These are phyloP conservation scores for Phocoena phocoena DNA, from an alignment of 2,113 vertebrate species.

Conservation along the genomic window DNA sequence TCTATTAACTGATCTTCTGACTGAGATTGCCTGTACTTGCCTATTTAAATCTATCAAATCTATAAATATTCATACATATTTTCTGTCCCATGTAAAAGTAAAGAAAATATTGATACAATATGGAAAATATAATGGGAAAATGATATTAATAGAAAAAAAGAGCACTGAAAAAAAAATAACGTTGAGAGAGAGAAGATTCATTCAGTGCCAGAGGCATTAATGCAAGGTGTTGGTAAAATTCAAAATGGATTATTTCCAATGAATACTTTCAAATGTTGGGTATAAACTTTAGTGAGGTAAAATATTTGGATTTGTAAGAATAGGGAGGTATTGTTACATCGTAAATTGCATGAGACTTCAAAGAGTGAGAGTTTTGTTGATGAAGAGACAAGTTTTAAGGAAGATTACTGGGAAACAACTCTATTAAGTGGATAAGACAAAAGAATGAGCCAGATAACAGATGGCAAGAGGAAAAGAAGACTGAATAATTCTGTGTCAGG, in stretches of 20 bases:
- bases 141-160: not conserved
- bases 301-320: not conserved
- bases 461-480: not conserved
- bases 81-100: not conserved
- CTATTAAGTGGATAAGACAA: not conserved
- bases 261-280: not conserved
- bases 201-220: not conserved
- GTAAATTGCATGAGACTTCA: not conserved
- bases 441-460: not conserved
- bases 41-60: not conserved
- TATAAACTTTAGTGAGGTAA: not conserved
- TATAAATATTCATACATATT: not conserved
- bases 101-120: not conserved
- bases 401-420: not conserved
- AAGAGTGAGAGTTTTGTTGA: not conserved
- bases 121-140: not conserved
- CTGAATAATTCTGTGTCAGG: not conserved
- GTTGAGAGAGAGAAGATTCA: not conserved
- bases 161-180: not conserved
- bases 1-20: not conserved
- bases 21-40: not conserved
- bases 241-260: not conserved
- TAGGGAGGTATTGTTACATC: not conserved
- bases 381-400: not conserved
- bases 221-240: not conserved